Conservation (phyloP, 2,797 vertebrate species). For the Lates japonicus region DNA sequence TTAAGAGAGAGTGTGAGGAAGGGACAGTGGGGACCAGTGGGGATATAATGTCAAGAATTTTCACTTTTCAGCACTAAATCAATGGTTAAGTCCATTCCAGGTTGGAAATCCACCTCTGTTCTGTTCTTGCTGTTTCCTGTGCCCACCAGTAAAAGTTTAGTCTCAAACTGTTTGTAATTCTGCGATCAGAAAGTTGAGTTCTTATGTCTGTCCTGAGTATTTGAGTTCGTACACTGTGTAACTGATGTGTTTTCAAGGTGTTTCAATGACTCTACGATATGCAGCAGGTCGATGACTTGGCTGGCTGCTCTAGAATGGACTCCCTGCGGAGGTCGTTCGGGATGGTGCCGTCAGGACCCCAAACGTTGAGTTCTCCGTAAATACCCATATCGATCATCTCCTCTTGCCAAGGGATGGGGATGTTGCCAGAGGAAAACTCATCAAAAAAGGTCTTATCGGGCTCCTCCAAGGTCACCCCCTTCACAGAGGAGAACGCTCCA, state of each 20-base stretch:
- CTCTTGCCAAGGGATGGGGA: slow-evolving; percentile 93
- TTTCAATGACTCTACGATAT: slow-evolving; percentile 75
- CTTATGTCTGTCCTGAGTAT: slow-evolving; percentile 43
- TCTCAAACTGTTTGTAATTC: slow-evolving; percentile 28
- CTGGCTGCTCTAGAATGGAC: slow-evolving; percentile 81
- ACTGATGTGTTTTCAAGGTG: neutral
- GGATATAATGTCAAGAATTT: neutral
- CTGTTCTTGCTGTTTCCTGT: slow-evolving; percentile 18
- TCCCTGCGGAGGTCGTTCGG: slow-evolving; percentile 89
- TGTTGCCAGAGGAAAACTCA: slow-evolving; percentile 91
- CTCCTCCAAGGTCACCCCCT: slow-evolving; percentile 88
- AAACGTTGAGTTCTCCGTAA: slow-evolving; percentile 90
- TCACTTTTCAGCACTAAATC: slow-evolving; percentile 20
- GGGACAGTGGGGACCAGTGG: neutral
- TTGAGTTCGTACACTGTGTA: slow-evolving; percentile 28
- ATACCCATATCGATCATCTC: slow-evolving; percentile 93
- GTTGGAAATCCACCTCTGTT: slow-evolving; percentile 31
- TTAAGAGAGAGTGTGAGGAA: neutral
- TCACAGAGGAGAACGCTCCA: slow-evolving; percentile 91
- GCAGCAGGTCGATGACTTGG: slow-evolving; percentile 90
- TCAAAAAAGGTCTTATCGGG: slow-evolving; percentile 88
- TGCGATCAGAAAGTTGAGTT: slow-evolving; percentile 43
- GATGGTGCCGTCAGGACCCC: slow-evolving; percentile 85
- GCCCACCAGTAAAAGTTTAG: slow-evolving; percentile 6
- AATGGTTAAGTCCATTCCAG: slow-evolving; percentile 23